Evolutionary conservation across 2,888 invertebrate species (phyloP), one percentile per base, ranked within the genome.

Genomic region (Scaptomyza polygonia): DNA sequence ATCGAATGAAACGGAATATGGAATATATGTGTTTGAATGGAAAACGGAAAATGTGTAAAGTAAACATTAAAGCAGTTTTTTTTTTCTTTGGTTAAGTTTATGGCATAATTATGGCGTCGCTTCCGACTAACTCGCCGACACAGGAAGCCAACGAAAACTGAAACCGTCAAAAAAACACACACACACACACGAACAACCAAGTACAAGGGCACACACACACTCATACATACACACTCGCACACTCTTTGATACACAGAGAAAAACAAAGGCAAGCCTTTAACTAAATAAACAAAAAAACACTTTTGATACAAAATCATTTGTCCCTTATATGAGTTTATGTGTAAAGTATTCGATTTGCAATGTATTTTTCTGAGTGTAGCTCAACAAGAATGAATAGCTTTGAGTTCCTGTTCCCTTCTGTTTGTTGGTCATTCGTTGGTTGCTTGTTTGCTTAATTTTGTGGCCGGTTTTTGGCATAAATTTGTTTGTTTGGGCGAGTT

Each of bases 101-200:
- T 88, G 84, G 79, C 71, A 88, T 87, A 74, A 85, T 78, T 82
- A 81, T 87, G 79, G 75, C 75, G 45, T 27, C 65, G 68, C 56
- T 67, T 78, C 82, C 72, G 67, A 56, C 54, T 45, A 27, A 16
- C 9, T 9, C 1, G 47, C 45, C 45, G 51, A 66, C 47, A 58
- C 75, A 70, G 79, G 67, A 87, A 84, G 56, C 51, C 43, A 36
- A 21, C 18, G 48, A 55, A 51, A 58, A 39, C 57, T 49, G 65
- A 49, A 45, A 66, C 56, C 49, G 51, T 45, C 40, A 34, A 39
- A 16, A 25, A 25, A 0, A 30, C 30, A n/a, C 32, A 34, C 32
- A n/a, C 32, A 34, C 32, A 30, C 30, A n/a, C 32, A 34, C 32
- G 5, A 12, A 34, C 32, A 32, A 3, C 2, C 12, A 32, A 32